phyloP scores from a whole-genome alignment of 2,113 vertebrate species.

The Nematolebias whitei region DNA sequence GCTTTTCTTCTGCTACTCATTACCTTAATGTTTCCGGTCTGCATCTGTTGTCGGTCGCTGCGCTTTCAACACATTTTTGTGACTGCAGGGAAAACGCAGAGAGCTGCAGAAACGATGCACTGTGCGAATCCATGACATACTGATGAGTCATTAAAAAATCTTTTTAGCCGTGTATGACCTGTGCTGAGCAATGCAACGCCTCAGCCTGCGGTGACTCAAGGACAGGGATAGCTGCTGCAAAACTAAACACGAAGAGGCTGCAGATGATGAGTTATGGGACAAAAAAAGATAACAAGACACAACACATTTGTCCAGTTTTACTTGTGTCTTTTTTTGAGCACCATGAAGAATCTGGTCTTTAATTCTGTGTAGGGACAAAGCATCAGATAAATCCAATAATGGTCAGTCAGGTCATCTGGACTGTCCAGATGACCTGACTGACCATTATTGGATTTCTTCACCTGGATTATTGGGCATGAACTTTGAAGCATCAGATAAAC shows the following conservation, averaged over 20 bases:
- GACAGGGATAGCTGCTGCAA: conserved; percentile 37
- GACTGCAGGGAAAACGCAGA: conserved; percentile 28
- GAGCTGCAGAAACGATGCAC: conserved; percentile 35
- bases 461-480: too few relatives aligned
- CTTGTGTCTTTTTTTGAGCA: conserved; percentile 24
- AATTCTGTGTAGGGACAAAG: neutral
- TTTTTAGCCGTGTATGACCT: conserved; percentile 56
- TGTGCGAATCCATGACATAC: conserved; percentile 42
- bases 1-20: neutral
- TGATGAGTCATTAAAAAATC: conserved; percentile 60
- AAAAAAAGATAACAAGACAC: conserved; percentile 3
- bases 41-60: conserved; percentile 18
- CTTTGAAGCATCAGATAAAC: too few relatives aligned
- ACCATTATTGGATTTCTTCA: too few relatives aligned
- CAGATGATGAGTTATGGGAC: conserved; percentile 37
- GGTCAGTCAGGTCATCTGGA: too few relatives aligned
- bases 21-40: conserved; percentile 19
- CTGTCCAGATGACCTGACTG: too few relatives aligned
- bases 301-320: conserved; percentile 16
- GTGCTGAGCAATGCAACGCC: conserved; percentile 64
- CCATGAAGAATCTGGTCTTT: conserved; percentile 27
- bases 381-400: neutral
- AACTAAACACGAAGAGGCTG: conserved; percentile 65
- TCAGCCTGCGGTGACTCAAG: conserved; percentile 62
- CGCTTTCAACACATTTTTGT: conserved; percentile 16